Evolutionary conservation across 2,888 invertebrate genomes (phyloP).

Genomic region (Cerastoderma edule): DNA sequence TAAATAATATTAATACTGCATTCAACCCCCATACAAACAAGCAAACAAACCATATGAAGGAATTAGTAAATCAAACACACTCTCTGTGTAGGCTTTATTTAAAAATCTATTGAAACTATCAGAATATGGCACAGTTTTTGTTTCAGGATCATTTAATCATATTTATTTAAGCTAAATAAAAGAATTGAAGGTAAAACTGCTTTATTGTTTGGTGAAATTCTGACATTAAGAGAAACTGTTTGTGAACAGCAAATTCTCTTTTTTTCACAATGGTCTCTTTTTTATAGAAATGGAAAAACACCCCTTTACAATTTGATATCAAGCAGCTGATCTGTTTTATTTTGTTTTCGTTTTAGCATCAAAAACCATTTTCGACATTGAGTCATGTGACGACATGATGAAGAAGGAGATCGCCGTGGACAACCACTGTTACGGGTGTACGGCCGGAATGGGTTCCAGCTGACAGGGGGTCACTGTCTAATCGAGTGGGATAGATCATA

Average conservation of each 20-base stretch:
- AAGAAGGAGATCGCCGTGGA: slow-evolving; percentile 58
- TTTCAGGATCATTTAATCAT: too few relatives aligned
- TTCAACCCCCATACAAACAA: too few relatives aligned
- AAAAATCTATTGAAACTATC: too few relatives aligned
- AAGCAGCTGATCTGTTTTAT: neutral
- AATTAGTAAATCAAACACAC: too few relatives aligned
- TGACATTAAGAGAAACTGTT: too few relatives aligned
- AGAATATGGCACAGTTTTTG: too few relatives aligned
- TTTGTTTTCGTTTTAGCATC: slow-evolving; percentile 23
- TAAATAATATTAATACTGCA: too few relatives aligned
- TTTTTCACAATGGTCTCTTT: neutral
- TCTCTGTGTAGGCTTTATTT: too few relatives aligned
- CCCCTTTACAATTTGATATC: neutral
- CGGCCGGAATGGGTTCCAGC: slow-evolving; percentile 77
- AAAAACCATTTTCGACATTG: slow-evolving; percentile 67
- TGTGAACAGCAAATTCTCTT: neutral
- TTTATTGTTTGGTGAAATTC: too few relatives aligned
- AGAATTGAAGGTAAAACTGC: neutral
- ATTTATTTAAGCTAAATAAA: neutral
- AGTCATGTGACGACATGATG: slow-evolving; percentile 60
- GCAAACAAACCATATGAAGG: too few relatives aligned
- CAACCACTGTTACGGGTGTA: slow-evolving; percentile 75
- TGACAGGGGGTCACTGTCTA: slow-evolving; percentile 73
- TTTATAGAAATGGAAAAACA: neutral
- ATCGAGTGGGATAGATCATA: slow-evolving; percentile 32